Base-by-base conservation (phyloP, 2,797 vertebrate genomes). In the Selene dorsalis region DNA sequence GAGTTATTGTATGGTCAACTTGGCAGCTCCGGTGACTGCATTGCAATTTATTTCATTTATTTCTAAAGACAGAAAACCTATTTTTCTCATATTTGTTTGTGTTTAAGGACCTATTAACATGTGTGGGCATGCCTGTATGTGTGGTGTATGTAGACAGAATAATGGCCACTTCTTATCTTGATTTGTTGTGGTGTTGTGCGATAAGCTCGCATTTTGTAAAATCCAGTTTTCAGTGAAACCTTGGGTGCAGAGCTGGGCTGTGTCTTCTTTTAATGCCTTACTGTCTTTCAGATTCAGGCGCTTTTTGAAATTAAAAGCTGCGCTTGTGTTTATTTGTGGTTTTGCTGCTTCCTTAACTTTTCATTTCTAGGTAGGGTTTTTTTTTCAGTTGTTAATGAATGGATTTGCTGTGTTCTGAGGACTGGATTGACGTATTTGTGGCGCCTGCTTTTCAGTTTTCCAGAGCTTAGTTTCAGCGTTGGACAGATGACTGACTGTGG, bases 351-450 rank as follows among this genome's bases (percentile, higher is more conserved):
- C 70, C 67, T 89, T 92, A 90, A 92, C 84, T 72, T 86, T 88
- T 89, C 63, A 72, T 85, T 86, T 96, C 94, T 91, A 85, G 84
- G 90, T 86, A 90, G 89, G 89, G 77, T 64, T 86, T 84, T 63
- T n/a, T 82, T 90, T 83, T 87, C 78, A 70, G 39, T 90, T 91
- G 83, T 91, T 93, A 94, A 95, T 96, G 97, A 97, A 97, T 98
- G 97, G 96, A 92, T 96, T 96, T 98, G 97, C 97, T 95, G 97
- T 98, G 97, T 95, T 96, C 96, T 96, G 96, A 96, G 94, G 96
- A 96, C 94, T 96, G 90, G 89, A 92, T 94, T 94, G 92, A 89
- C 41, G 93, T 95, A 96, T 95, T 95, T 96, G 96, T 97, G 95
- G 96, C 95, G 94, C 96, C 95, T 97, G 97, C 95, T 94, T 95